Conservation (phyloP, 2,888 invertebrate genomes). For the Patella ulyssiponensis region DNA sequence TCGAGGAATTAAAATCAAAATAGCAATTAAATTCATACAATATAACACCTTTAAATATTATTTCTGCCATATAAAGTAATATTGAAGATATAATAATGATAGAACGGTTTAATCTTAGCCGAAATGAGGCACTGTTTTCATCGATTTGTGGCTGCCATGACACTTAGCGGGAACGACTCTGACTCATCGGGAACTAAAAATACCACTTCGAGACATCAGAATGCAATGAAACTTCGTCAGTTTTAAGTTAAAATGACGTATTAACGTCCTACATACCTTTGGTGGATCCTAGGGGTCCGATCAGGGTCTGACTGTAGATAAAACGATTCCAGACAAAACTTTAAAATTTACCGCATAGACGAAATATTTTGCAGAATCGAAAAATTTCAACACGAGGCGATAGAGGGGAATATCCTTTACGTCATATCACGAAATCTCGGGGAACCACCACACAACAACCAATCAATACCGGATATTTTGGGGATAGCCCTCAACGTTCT, state of each 20-base stretch:
- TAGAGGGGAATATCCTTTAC: not conserved
- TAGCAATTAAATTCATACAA: not conserved
- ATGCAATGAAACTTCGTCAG: slow-evolving; percentile 3
- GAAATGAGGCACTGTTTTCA: not conserved
- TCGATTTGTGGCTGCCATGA: not conserved
- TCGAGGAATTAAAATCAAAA: not conserved
- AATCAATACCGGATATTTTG: not conserved
- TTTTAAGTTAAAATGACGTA: not conserved
- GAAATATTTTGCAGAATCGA: not conserved
- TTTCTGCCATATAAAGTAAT: not conserved
- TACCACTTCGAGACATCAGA: not conserved
- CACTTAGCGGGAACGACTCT: not conserved
- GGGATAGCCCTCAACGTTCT: not conserved
- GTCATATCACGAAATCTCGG: not conserved
- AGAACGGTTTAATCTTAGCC: not conserved
- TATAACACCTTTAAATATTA: not conserved
- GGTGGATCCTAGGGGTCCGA: not conserved
- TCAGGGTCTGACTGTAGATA: not conserved
- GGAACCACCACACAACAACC: not conserved
- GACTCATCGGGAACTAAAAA: not conserved
- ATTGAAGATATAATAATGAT: not conserved
- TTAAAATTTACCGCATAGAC: not conserved
- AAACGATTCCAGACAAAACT: not conserved
- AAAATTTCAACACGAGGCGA: not conserved
- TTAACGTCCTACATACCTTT: slow-evolving; percentile 1